Percentiles rank a stretch among this genome's conserved stretches.
Conservation (phyloP, 2,113 vertebrate genomes). For the Columba janthina region DNA sequence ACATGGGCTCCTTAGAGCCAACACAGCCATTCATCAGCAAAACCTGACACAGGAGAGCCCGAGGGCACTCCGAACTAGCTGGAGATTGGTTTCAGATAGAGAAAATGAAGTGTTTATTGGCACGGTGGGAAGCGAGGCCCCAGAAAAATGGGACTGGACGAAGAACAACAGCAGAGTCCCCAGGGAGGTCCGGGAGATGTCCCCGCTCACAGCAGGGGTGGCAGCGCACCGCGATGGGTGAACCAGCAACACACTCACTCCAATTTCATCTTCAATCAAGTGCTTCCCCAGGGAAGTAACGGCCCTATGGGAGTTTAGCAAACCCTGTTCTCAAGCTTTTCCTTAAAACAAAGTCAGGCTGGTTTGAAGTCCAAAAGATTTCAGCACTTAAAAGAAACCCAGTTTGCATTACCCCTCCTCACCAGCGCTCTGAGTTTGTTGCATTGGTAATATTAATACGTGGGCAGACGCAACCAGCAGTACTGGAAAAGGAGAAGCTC, state of each 20-base stretch:
- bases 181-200: not conserved
- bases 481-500: too few species aligned
- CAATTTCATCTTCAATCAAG: not conserved
- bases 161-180: not conserved
- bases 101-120: not conserved
- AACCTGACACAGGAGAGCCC: not conserved
- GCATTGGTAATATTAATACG: too few species aligned
- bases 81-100: not conserved
- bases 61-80: not conserved
- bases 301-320: not conserved
- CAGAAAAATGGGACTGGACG: not conserved
- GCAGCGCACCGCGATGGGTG: too few species aligned
- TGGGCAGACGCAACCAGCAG: too few species aligned
- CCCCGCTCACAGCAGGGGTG: too few species aligned
- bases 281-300: not conserved
- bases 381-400: too few species aligned
- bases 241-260: not conserved
- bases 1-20: not conserved
- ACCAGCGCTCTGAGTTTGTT: too few species aligned
- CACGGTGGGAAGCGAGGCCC: not conserved
- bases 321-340: not conserved
- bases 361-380: not conserved
- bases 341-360: not conserved
- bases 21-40: not conserved
- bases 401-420: too few species aligned